These are phyloP conservation scores for Epiblema foenella DNA, from an alignment of 2,888 invertebrate genomes.

Conservation along the genomic window DNA sequence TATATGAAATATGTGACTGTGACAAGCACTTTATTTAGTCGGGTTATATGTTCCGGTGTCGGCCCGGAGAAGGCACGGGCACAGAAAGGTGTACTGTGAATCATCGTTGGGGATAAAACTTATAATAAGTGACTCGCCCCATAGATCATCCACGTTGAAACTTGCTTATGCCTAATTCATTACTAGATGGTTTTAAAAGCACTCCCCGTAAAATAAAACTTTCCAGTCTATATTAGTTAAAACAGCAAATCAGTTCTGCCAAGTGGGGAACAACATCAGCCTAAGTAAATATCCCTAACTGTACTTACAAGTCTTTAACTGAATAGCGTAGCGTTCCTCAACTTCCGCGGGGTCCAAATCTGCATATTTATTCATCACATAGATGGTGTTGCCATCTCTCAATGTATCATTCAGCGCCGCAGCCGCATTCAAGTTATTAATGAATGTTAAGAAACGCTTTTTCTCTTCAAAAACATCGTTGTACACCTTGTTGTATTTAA, in stretches of 20 bases:
- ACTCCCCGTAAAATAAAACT: no score
- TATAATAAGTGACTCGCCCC: no score
- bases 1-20: no score
- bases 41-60: no score
- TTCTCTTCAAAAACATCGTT: constrained; percentile 50
- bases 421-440: constrained; percentile 58
- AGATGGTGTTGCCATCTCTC: constrained; percentile 51
- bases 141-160: no score
- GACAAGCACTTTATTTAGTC: no score
- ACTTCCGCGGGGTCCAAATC: constrained; percentile 59
- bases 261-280: constrained; percentile 9
- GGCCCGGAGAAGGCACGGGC: no score
- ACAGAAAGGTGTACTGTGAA: no score
- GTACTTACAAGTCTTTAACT: constrained; percentile 63
- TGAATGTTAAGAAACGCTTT: constrained; percentile 57
- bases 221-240: not conserved
- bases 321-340: constrained; percentile 58
- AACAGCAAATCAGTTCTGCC: constrained; percentile 6
- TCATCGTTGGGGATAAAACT: no score
- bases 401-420: constrained; percentile 56
- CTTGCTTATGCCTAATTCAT: no score
- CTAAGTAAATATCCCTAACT: constrained; percentile 20
- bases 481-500: constrained; percentile 60
- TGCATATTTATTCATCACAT: constrained; percentile 61
- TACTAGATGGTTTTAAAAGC: no score